phyloP scores from a whole-genome alignment of 1,140 invertebrate genomes.

The Drosophila cardini region DNA sequence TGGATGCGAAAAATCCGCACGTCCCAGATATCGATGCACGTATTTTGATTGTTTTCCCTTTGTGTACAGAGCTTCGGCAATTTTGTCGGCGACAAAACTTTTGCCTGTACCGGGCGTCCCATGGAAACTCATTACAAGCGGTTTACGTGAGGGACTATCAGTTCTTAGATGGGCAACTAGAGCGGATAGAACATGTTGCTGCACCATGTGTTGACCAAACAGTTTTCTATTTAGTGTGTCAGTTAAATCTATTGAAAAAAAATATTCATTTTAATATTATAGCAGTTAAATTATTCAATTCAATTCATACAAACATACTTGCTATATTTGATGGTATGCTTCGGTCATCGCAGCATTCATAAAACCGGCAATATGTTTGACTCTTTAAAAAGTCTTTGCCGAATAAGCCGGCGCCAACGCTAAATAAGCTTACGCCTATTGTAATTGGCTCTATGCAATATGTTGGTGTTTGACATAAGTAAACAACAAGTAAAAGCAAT shows the following conservation, averaged over 20 bases:
- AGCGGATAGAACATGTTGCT: conserved; percentile 85
- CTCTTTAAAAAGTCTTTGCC: conserved; percentile 44
- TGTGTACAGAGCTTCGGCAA: conserved; percentile 91
- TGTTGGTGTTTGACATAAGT: not conserved
- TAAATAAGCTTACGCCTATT: conserved; percentile 22
- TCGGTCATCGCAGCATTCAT: conserved; percentile 85
- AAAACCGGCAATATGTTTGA: conserved; percentile 68
- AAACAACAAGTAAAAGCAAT: not conserved
- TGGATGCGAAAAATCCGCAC: conserved; percentile 90
- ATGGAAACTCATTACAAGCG: conserved; percentile 91
- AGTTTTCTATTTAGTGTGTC: conserved; percentile 77
- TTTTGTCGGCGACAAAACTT: conserved; percentile 93
- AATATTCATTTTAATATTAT: no score
- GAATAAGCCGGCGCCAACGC: conserved; percentile 14
- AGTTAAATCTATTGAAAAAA: conserved; percentile 75
- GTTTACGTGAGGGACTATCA: conserved; percentile 86
- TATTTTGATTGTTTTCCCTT: conserved; percentile 91
- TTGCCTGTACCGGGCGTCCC: conserved; percentile 94
- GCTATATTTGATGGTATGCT: conserved; percentile 81
- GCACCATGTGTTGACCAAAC: conserved; percentile 89
- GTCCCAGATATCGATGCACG: conserved; percentile 93
- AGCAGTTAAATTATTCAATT: conserved; percentile 8
- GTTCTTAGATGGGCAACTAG: conserved; percentile 86
- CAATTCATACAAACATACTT: conserved; percentile 13
- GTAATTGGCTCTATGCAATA: conserved; percentile 48